Conservation (phyloP, 2,113 vertebrate genomes). For the Otocyon megalotis region DNA sequence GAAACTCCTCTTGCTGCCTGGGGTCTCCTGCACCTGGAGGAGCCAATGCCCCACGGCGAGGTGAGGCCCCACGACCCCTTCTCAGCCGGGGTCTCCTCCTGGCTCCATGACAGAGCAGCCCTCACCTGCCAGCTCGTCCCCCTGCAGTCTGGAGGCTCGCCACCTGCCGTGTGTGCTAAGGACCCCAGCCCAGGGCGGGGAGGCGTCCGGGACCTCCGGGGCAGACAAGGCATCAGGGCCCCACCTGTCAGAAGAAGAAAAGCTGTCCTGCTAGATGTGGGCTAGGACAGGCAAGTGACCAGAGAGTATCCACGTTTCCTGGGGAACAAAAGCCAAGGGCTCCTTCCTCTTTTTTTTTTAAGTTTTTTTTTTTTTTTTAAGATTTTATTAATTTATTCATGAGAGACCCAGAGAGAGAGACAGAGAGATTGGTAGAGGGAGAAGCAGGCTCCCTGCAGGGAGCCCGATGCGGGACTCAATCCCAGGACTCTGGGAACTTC, state of each 20-base stretch:
- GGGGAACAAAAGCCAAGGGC: background rate
- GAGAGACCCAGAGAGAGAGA: no score
- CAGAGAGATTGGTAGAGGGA: no score
- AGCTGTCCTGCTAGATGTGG: background rate
- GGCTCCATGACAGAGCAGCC: background rate
- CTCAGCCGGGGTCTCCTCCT: accelerated
- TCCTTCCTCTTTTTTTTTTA: background rate
- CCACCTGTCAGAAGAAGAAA: background rate
- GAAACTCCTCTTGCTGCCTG: constrained; percentile 65
- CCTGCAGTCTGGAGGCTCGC: background rate
- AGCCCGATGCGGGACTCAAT: no score
- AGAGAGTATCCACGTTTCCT: background rate
- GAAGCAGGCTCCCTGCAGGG: no score
- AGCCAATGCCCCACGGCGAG: background rate
- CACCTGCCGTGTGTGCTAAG: background rate
- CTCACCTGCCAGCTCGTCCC: background rate
- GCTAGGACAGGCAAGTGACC: background rate
- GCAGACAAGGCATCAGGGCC: background rate
- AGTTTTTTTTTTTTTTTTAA: no score
- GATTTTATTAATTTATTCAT: no score
- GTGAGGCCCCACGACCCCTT: no score
- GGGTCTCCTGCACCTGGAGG: background rate
- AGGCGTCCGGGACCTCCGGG: no score
- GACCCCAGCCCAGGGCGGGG: background rate
- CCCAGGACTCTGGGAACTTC: no score